Conservation (phyloP, 1,140 invertebrate genomes). For the Ephestia elutella region DNA sequence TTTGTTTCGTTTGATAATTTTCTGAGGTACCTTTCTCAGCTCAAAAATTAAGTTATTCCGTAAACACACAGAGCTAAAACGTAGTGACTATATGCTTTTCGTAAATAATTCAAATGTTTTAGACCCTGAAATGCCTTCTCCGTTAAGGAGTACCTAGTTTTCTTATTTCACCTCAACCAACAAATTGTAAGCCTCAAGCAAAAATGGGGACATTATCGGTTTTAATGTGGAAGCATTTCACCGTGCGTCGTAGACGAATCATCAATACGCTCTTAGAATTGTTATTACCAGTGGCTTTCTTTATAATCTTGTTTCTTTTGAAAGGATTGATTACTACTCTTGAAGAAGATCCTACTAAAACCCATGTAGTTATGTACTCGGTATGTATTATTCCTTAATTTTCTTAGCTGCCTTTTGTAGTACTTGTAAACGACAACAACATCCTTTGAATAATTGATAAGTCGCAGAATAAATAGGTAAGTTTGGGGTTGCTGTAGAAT, state of each 20-base stretch:
- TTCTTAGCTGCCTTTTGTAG: no score
- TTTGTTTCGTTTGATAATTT: no score
- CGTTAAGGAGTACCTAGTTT: background rate
- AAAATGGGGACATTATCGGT: slow-evolving; percentile 16
- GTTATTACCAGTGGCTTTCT: slow-evolving; percentile 33
- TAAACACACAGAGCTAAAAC: no score
- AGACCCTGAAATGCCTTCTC: background rate
- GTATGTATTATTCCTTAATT: background rate
- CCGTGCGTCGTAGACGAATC: slow-evolving; percentile 37
- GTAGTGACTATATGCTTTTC: no score
- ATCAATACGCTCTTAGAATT: slow-evolving; percentile 41
- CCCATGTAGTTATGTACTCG: background rate
- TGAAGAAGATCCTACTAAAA: background rate
- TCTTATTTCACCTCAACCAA: background rate
- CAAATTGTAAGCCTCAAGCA: background rate
- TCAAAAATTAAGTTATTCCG: no score
- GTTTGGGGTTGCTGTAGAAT: no score
- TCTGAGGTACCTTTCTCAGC: no score
- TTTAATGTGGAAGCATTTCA: slow-evolving; percentile 46
- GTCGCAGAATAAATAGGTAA: no score
- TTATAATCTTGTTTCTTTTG: slow-evolving; percentile 30
- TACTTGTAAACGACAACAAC: background rate
- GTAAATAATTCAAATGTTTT: no score
- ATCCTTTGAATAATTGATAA: no score
- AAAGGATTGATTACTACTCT: slow-evolving; percentile 26